These are phyloP conservation scores for Pycnonotus jocosus DNA, from an alignment of 2,113 vertebrate genomes.

Conservation along the genomic window DNA sequence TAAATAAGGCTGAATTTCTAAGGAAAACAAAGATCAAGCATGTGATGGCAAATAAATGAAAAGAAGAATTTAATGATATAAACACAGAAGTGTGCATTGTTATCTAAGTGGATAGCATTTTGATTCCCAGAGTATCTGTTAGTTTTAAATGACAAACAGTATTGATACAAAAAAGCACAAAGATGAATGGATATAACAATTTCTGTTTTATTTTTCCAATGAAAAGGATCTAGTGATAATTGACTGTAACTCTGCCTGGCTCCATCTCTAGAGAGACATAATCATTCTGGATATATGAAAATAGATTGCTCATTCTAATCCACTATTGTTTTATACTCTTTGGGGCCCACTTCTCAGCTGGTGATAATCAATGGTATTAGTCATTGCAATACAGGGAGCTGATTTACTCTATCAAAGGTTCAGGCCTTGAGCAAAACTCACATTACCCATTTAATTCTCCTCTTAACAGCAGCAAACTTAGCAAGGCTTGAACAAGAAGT, in stretches of 20 bases:
- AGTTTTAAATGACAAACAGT: background rate
- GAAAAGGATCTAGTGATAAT: constrained; percentile 35
- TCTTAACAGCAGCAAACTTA: background rate
- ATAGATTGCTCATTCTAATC: constrained; percentile 47
- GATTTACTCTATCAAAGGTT: background rate
- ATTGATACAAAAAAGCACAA: background rate
- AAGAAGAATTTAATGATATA: background rate
- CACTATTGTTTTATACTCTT: constrained; percentile 42
- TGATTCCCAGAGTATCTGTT: background rate
- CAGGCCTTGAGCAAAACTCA: background rate
- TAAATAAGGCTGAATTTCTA: constrained; percentile 52
- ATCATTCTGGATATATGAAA: constrained; percentile 55
- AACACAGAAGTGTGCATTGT: background rate
- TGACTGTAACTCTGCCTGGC: constrained; percentile 11
- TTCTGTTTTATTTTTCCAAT: background rate
- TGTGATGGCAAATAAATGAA: background rate
- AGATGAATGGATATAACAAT: background rate
- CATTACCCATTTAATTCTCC: background rate
- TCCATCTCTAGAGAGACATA: constrained; percentile 36
- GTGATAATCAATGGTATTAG: constrained; percentile 16
- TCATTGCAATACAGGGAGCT: background rate
- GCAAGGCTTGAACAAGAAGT: background rate
- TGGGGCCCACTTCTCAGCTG: background rate
- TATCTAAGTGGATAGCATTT: background rate
- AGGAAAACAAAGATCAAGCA: constrained; percentile 34